Conservation (phyloP, 2,888 invertebrate genomes). For the Tridacna gigas region DNA sequence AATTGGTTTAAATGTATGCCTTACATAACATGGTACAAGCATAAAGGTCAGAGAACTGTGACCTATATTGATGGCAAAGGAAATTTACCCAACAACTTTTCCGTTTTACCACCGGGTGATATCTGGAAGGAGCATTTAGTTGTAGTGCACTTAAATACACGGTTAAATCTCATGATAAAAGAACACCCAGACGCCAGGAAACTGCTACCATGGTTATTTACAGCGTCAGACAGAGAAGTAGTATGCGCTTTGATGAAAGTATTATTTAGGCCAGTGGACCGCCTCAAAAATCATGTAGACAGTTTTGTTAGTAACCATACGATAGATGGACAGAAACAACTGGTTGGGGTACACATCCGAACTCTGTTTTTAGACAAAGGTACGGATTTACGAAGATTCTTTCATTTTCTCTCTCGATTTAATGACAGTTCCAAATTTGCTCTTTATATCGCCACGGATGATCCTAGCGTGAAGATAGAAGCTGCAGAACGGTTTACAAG, state of each 20-base stretch:
- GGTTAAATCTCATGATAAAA: neutral
- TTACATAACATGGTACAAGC: neutral
- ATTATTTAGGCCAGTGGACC: conserved; percentile 24
- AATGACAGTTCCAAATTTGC: neutral
- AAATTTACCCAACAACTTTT: neutral
- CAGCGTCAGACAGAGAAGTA: conserved; percentile 11
- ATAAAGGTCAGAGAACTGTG: neutral
- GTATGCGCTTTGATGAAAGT: conserved; percentile 3
- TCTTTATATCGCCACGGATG: conserved; percentile 28
- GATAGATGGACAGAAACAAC: neutral
- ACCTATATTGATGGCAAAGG: conserved; percentile 3
- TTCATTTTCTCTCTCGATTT: conserved; percentile 4
- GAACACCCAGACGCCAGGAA: conserved; percentile 4
- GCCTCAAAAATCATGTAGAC: neutral
- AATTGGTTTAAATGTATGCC: conserved; percentile 42
- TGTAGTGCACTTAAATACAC: neutral
- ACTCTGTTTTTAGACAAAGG: neutral
- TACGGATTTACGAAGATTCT: conserved; percentile 1
- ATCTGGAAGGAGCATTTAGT: conserved; percentile 8
- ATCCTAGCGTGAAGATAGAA: conserved; percentile 10
- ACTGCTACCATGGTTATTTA: conserved; percentile 26
- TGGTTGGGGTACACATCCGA: conserved; percentile 47
- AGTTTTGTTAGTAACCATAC: conserved; percentile 5
- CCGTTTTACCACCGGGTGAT: neutral
- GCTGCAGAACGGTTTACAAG: conserved; percentile 7